phyloP scores from a whole-genome alignment of 2,113 vertebrate genomes.

The Gymnorhina tibicen region DNA sequence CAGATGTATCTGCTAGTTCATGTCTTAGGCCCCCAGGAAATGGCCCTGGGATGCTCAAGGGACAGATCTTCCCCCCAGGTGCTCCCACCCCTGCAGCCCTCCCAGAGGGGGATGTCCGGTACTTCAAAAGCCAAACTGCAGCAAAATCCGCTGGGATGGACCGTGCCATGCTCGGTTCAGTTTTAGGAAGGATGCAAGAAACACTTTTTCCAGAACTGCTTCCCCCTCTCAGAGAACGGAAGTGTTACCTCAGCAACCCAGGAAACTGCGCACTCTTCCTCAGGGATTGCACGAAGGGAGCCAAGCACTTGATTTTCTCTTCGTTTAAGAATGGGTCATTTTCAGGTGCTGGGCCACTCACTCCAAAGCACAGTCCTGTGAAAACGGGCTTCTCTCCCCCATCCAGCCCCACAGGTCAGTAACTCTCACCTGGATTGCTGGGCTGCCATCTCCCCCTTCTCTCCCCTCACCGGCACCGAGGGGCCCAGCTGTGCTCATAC shows the following conservation, averaged over 20 bases:
- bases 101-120: neutral
- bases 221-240: neutral
- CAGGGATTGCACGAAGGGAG: neutral
- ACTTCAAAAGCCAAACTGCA: neutral
- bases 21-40: neutral
- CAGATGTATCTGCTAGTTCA: rapidly evolving
- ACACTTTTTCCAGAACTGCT: neutral
- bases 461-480: rapidly evolving
- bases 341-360: rapidly evolving
- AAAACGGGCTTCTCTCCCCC: neutral
- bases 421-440: neutral
- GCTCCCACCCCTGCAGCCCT: rapidly evolving
- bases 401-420: neutral
- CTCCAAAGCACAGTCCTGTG: neutral
- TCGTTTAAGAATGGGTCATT: neutral
- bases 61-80: neutral
- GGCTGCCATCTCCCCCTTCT: neutral
- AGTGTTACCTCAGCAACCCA: neutral
- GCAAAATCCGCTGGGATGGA: neutral
- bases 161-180: neutral
- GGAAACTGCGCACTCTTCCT: neutral
- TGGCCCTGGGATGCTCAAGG: neutral
- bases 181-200: neutral
- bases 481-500: neutral
- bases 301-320: neutral